phyloP scores from a whole-genome alignment of 2,113 vertebrate species.

The Ageneiosus marmoratus region DNA sequence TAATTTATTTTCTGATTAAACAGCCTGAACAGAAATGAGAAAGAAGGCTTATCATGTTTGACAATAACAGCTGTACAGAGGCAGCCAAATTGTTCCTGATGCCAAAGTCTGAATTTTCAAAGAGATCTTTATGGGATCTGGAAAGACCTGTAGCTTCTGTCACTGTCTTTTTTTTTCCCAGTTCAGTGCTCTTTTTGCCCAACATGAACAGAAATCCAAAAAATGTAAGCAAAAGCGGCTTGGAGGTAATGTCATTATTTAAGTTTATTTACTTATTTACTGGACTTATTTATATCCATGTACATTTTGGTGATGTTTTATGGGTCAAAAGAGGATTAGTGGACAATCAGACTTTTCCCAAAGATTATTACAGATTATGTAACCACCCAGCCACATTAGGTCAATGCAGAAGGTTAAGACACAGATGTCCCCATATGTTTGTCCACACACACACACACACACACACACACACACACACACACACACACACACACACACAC shows the following conservation, averaged over 20 bases:
- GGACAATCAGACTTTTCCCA: no score
- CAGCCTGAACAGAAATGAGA: neutral
- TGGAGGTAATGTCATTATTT: neutral
- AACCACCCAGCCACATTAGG: neutral
- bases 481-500: no score
- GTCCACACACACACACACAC: no score
- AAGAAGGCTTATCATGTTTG: conserved; percentile 8
- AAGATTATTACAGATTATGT: no score
- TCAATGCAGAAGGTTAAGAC: neutral
- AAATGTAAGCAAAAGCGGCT: neutral
- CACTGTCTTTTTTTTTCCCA: neutral
- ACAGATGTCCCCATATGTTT: neutral
- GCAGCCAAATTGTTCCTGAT: neutral
- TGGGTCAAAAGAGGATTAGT: no score
- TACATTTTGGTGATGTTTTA: no score
- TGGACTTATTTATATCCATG: no score
- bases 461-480: neutral
- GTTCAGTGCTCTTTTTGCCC: neutral
- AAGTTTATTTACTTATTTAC: neutral
- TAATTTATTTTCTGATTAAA: neutral
- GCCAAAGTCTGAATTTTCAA: conserved; percentile 1
- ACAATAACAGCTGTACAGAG: conserved; percentile 9
- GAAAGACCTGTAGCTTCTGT: conserved; percentile 1
- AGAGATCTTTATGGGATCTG: neutral
- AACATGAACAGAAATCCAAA: neutral